Percentiles rank a stretch among this genome's conserved stretches.
phyloP scores from a whole-genome alignment of 2,888 invertebrate species.

The Xylocampa areola region DNA sequence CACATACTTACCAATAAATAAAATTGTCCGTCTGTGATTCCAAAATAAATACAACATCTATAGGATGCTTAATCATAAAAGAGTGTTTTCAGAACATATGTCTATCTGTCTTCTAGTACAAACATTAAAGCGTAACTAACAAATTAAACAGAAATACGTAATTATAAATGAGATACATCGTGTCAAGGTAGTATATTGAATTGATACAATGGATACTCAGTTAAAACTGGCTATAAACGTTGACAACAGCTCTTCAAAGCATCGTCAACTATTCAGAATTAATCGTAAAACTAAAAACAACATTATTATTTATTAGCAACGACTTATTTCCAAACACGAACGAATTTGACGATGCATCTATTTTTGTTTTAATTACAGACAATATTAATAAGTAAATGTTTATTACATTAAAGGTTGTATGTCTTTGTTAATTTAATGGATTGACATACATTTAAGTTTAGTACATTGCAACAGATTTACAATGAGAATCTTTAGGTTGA shows the following conservation, averaged over 20 bases:
- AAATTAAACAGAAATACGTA: neutral
- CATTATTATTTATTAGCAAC: neutral
- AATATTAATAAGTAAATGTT: too few relatives aligned
- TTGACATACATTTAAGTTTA: too few relatives aligned
- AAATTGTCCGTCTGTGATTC: too few relatives aligned
- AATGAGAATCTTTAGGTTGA: too few relatives aligned
- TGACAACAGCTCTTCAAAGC: constrained; percentile 3
- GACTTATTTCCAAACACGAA: constrained; percentile 31
- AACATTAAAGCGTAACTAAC: too few relatives aligned
- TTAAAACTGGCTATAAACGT: constrained; percentile 1
- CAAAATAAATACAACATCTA: too few relatives aligned
- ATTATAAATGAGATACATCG: neutral
- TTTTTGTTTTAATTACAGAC: neutral
- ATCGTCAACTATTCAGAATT: neutral
- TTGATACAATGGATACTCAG: neutral
- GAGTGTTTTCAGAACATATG: too few relatives aligned
- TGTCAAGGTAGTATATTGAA: constrained; percentile 5
- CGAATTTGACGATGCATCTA: neutral
- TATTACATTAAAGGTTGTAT: constrained; percentile 1
- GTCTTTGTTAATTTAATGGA: too few relatives aligned
- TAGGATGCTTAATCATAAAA: too few relatives aligned
- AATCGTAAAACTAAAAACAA: constrained; percentile 18
- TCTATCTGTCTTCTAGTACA: too few relatives aligned
- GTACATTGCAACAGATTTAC: too few relatives aligned
- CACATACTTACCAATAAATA: too few relatives aligned